phyloP scores from a whole-genome alignment of 2,797 vertebrate genomes.

The Malurus splendens region DNA sequence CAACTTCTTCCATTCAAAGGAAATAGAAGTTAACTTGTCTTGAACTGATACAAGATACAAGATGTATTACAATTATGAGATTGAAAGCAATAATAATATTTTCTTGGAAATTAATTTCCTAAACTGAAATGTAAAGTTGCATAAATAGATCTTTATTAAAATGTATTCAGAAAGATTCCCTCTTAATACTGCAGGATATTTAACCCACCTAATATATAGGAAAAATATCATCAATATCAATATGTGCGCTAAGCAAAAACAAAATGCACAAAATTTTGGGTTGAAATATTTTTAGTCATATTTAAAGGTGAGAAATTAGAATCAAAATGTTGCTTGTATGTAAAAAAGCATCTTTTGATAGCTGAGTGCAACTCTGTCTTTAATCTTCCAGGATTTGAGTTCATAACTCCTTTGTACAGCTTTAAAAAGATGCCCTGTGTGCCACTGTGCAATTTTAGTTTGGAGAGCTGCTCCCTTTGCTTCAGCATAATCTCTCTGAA shows the following conservation, averaged over 20 bases:
- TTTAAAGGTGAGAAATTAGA: not conserved
- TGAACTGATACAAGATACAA: not conserved
- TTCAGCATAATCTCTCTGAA: not conserved
- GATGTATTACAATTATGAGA: not conserved
- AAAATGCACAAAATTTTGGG: not conserved
- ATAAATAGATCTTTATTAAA: not conserved
- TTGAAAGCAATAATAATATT: not conserved
- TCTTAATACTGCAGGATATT: not conserved
- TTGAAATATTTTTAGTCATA: not conserved
- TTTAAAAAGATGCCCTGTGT: not conserved
- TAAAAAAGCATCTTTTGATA: not conserved
- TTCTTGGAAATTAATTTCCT: conserved; percentile 2
- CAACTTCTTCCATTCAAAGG: not conserved
- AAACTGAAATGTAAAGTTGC: not conserved
- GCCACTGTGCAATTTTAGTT: not conserved
- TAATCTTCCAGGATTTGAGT: not conserved
- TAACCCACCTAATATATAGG: not conserved
- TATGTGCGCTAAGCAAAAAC: not conserved
- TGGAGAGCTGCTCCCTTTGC: not conserved
- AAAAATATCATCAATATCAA: not conserved
- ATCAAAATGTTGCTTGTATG: not conserved
- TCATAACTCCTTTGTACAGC: not conserved
- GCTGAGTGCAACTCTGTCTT: not conserved
- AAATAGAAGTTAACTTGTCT: not conserved
- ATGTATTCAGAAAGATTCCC: not conserved